Conservation (phyloP, 2,888 invertebrate species). For the Acrobasis consociella region DNA sequence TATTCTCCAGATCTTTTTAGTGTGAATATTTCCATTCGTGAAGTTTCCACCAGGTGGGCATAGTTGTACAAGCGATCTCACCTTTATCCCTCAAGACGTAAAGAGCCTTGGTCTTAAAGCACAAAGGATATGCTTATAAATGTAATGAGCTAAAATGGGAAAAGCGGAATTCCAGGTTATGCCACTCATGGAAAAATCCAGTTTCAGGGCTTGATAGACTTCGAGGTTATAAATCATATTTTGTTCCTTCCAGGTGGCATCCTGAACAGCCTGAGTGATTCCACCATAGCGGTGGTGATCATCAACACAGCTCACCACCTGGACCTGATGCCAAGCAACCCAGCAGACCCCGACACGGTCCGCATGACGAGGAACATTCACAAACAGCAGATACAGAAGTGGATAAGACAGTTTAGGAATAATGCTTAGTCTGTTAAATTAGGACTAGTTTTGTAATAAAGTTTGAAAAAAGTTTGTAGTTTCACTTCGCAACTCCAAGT, state of each 20-base stretch:
- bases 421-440: constrained; percentile 9
- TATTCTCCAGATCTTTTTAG: too few relatives aligned
- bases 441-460: not conserved
- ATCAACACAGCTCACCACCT: constrained; percentile 94
- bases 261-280: constrained; percentile 84
- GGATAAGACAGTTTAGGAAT: constrained; percentile 71
- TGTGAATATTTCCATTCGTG: too few relatives aligned
- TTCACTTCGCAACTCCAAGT: not conserved
- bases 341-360: constrained; percentile 86
- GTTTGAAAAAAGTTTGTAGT: not conserved
- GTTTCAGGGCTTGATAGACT: too few relatives aligned
- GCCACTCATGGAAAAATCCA: too few relatives aligned
- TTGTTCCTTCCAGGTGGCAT: constrained; percentile 82
- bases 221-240: not conserved
- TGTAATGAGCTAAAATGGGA: too few relatives aligned
- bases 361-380: constrained; percentile 84
- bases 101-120: too few relatives aligned
- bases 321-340: constrained; percentile 87
- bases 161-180: too few relatives aligned
- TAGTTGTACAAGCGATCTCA: too few relatives aligned
- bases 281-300: constrained; percentile 87
- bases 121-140: too few relatives aligned
- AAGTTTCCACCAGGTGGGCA: too few relatives aligned
- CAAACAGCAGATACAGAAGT: constrained; percentile 82
- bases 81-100: too few relatives aligned